phyloP scores from a whole-genome alignment of 1,140 invertebrate genomes.

The Onthophagus taurus region DNA sequence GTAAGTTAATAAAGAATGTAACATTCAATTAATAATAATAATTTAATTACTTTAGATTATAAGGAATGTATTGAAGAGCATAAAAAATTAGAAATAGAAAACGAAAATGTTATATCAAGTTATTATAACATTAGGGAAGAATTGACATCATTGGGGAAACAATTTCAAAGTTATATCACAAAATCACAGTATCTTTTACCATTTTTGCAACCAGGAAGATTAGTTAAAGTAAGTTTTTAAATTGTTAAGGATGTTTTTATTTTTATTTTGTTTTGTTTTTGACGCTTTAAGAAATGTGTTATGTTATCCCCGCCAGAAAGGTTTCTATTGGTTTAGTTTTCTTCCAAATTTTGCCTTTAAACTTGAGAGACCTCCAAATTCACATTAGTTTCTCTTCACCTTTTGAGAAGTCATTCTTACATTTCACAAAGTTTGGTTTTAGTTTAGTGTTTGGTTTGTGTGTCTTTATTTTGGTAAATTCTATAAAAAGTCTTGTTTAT shows the following conservation, averaged over 20 bases:
- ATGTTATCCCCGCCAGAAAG: too few relatives aligned
- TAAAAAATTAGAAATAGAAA: constrained; percentile 51
- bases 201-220: constrained; percentile 87
- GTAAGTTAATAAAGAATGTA: constrained; percentile 44
- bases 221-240: constrained; percentile 71
- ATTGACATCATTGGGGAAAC: constrained; percentile 59
- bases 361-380: too few relatives aligned
- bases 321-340: too few relatives aligned
- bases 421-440: too few relatives aligned
- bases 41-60: constrained; percentile 48
- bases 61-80: constrained; percentile 59
- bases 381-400: too few relatives aligned
- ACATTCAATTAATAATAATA: not conserved
- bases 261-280: too few relatives aligned
- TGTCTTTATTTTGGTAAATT: too few relatives aligned
- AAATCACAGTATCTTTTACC: constrained; percentile 83
- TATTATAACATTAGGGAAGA: constrained; percentile 83
- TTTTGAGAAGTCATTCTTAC: too few relatives aligned
- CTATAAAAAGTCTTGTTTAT: too few relatives aligned
- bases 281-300: too few relatives aligned
- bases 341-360: too few relatives aligned
- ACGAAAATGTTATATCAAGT: constrained; percentile 68
- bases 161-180: constrained; percentile 72
- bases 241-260: constrained; percentile 20
- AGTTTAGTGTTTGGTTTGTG: too few relatives aligned